These are phyloP conservation scores for Brachyhypopomus occidentalis DNA, from an alignment of 2,113 vertebrate genomes.

Conservation along the genomic window DNA sequence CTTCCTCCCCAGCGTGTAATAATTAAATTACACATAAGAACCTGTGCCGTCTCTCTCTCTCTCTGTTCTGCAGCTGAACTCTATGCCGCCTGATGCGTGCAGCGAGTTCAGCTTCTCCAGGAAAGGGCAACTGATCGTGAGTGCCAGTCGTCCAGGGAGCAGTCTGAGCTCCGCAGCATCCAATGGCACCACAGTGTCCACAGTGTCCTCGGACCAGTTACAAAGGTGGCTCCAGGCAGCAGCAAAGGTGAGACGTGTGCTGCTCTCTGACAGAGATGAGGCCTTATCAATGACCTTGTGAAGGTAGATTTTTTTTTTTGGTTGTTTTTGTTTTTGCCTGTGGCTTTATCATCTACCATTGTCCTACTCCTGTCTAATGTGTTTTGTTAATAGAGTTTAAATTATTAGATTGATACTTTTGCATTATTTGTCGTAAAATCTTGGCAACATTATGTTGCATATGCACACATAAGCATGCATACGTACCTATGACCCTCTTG, in stretches of 20 bases:
- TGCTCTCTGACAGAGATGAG: not conserved
- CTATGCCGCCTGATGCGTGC: slow-evolving; percentile 78
- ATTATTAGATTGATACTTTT: not conserved
- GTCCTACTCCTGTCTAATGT: not conserved
- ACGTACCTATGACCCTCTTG: not conserved
- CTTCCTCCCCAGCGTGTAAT: not conserved
- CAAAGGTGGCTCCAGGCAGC: slow-evolving; percentile 78
- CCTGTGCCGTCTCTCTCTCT: not conserved
- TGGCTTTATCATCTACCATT: not conserved
- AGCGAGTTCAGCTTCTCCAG: slow-evolving; percentile 88
- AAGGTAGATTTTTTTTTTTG: not conserved
- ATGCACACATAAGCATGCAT: not conserved
- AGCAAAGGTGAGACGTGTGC: slow-evolving; percentile 76
- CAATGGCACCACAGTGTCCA: slow-evolving; percentile 62
- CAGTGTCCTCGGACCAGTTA: slow-evolving; percentile 75
- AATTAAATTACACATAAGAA: not conserved
- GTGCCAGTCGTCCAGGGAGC: slow-evolving; percentile 70
- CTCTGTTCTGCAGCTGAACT: slow-evolving; percentile 74
- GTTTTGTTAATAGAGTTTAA: not conserved
- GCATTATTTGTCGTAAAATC: not conserved
- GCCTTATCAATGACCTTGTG: not conserved
- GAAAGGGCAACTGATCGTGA: slow-evolving; percentile 88
- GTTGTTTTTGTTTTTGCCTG: too few species aligned
- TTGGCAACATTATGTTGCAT: not conserved
- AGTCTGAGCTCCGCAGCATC: slow-evolving; percentile 55